Evolutionary conservation across 2,797 vertebrate genomes (phyloP).

Genomic region (Etheostoma perlongum): DNA sequence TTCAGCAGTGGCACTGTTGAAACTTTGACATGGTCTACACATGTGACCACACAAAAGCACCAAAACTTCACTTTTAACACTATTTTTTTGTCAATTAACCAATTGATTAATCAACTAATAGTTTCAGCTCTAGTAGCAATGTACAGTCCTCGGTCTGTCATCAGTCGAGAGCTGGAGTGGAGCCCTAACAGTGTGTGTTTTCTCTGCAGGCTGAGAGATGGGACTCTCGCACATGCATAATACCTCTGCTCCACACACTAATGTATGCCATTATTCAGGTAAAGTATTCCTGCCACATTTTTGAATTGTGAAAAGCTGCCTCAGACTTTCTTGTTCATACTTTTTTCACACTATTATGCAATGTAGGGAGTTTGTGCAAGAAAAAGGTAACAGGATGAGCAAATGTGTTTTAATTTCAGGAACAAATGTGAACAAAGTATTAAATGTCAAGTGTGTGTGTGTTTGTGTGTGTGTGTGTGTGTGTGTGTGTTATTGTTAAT

Average conservation of each 20-base stretch:
- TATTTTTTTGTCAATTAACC: not conserved
- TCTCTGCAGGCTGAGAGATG: slow-evolving; percentile 86
- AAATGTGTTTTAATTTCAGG: not conserved
- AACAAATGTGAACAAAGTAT: slow-evolving; percentile 9
- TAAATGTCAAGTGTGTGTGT: not conserved
- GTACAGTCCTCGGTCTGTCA: not conserved
- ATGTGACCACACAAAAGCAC: not conserved
- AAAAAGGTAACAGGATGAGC: not conserved
- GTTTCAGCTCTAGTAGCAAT: not conserved
- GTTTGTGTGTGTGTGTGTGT: not conserved
- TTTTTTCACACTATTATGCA: not conserved
- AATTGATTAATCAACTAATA: not conserved
- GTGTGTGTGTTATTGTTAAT: not conserved
- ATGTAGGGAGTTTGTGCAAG: not conserved
- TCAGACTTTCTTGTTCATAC: not conserved
- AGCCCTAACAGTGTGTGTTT: slow-evolving; percentile 30
- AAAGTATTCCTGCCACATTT: slow-evolving; percentile 2
- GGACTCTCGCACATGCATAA: slow-evolving; percentile 87
- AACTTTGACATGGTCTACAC: not conserved
- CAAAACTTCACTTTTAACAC: not conserved
- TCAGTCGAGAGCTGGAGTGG: no score
- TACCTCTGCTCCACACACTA: slow-evolving; percentile 94
- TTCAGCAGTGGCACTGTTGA: not conserved
- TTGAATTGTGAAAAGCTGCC: not conserved
- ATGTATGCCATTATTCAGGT: slow-evolving; percentile 95